Conservation (phyloP, 2,113 vertebrate species). For the Lepidothrix coronata region DNA sequence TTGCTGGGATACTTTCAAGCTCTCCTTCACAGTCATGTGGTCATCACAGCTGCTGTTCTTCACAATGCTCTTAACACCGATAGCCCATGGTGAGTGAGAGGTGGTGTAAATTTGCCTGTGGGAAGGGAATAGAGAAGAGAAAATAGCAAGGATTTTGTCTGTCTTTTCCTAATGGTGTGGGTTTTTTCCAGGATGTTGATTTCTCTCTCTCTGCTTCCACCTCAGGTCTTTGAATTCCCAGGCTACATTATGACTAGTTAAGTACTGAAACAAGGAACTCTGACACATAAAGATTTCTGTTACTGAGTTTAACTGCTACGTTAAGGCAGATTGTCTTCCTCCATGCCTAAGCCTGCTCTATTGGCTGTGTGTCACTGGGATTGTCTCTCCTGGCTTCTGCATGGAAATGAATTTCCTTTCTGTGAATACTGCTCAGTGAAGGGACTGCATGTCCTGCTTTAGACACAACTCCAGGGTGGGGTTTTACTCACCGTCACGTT, state of each 20-base stretch:
- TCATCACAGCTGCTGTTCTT: slow-evolving; percentile 86
- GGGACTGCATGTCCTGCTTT: background rate
- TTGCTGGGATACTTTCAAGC: slow-evolving; percentile 72
- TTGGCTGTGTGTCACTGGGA: background rate
- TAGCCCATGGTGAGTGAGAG: slow-evolving; percentile 81
- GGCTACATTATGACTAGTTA: background rate
- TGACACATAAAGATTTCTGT: background rate
- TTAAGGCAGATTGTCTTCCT: background rate
- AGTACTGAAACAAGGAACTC: background rate
- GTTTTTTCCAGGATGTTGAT: background rate
- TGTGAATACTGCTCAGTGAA: background rate
- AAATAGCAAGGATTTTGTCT: background rate
- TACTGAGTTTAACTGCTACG: background rate
- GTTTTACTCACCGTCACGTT: background rate
- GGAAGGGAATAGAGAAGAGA: background rate
- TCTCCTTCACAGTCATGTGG: slow-evolving; percentile 86
- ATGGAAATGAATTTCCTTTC: background rate
- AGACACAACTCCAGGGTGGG: background rate
- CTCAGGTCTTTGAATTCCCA: background rate
- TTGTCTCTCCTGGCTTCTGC: background rate
- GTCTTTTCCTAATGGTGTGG: background rate
- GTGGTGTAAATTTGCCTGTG: background rate
- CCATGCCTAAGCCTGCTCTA: background rate
- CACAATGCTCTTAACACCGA: slow-evolving; percentile 82
- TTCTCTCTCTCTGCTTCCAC: background rate